Conservation (phyloP, 2,797 vertebrate species). For the Enteromius viviparus region DNA sequence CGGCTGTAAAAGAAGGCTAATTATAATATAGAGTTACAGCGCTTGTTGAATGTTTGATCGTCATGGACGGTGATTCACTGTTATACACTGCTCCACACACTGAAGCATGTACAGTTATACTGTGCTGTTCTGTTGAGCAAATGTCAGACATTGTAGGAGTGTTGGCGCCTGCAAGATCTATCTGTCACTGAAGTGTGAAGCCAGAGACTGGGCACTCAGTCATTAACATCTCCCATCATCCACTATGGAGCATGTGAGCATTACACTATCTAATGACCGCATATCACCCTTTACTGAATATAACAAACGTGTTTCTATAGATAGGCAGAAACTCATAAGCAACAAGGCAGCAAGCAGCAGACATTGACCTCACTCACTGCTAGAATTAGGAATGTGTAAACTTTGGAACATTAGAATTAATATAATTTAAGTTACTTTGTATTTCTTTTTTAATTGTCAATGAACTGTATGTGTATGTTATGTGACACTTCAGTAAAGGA, state of each 20-base stretch:
- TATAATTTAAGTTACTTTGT: neutral
- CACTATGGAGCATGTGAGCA: neutral
- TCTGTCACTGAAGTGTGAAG: conserved; percentile 12
- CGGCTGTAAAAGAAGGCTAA: neutral
- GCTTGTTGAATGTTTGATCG: neutral
- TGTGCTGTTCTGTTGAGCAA: neutral
- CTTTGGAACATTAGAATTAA: neutral
- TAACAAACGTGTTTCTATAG: neutral
- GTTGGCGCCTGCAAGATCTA: neutral
- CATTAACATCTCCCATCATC: neutral
- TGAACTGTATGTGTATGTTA: neutral
- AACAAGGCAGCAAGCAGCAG: neutral
- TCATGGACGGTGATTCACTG: neutral
- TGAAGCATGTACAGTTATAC: neutral
- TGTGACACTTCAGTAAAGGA: neutral
- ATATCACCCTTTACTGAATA: neutral
- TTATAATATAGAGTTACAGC: conserved; percentile 1
- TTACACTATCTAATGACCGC: neutral
- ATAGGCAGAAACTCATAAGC: neutral
- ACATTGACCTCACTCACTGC: neutral
- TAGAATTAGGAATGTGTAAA: neutral
- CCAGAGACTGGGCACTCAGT: neutral
- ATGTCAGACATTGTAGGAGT: neutral
- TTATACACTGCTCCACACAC: neutral
- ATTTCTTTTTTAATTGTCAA: neutral